Evolutionary conservation across 2,797 vertebrate genomes (phyloP).

Genomic region (Varecia variegata): DNA sequence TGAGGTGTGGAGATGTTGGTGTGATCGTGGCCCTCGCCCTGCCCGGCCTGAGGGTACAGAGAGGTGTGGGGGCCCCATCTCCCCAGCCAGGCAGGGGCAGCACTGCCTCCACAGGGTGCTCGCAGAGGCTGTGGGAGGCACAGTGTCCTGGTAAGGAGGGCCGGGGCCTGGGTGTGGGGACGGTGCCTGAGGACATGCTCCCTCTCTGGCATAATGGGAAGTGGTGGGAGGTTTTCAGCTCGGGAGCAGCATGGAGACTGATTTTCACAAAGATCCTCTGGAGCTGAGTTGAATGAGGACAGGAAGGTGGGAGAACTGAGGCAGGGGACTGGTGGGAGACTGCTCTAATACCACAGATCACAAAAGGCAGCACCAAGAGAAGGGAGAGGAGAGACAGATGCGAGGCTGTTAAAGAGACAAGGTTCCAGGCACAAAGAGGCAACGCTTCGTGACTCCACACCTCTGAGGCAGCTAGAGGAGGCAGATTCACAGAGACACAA

Average conservation of each 20-base stretch:
- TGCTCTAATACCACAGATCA: not conserved
- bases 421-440: not conserved
- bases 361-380: rapidly evolving
- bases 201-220: not conserved
- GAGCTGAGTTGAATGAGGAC: not conserved
- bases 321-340: not conserved
- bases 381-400: not conserved
- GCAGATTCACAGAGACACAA: not conserved
- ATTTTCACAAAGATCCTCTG: not conserved
- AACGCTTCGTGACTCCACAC: rapidly evolving
- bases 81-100: not conserved
- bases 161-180: not conserved
- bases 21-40: not conserved
- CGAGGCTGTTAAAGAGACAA: not conserved
- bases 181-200: not conserved
- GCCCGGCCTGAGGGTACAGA: not conserved
- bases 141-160: not conserved
- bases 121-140: too few relatives aligned
- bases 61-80: not conserved
- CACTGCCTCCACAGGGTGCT: not conserved
- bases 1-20: not conserved
- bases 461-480: rapidly evolving
- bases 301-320: not conserved
- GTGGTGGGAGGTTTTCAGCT: not conserved
- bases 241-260: not conserved